phyloP scores from a whole-genome alignment of 2,797 vertebrate genomes.

The Sebastes aleutianus region DNA sequence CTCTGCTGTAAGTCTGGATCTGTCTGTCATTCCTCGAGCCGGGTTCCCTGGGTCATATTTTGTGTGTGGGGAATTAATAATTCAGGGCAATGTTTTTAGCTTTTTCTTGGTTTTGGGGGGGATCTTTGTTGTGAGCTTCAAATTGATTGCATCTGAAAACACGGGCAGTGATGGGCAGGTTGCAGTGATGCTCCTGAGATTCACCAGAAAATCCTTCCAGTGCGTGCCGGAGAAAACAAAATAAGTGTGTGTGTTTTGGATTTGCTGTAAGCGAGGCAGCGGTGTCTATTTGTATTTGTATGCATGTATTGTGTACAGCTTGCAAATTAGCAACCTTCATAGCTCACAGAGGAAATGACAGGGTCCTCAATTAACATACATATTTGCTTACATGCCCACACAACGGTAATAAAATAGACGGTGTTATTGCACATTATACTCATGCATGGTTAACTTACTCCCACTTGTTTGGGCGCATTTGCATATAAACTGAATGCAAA shows the following conservation, averaged over 20 bases:
- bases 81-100: conserved; percentile 42
- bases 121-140: conserved; percentile 31
- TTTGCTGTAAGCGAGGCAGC: neutral
- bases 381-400: conserved; percentile 37
- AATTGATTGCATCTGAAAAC: conserved; percentile 28
- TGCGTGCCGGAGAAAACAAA: neutral
- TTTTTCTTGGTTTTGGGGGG: conserved; percentile 13
- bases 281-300: neutral
- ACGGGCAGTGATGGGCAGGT: neutral
- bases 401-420: conserved; percentile 20
- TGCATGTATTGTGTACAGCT: neutral
- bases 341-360: conserved; percentile 15
- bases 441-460: conserved; percentile 27
- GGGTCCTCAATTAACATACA: conserved; percentile 35
- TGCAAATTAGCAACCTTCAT: conserved; percentile 36
- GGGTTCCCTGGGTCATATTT: conserved; percentile 39
- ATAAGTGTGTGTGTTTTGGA: neutral
- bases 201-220: conserved; percentile 15
- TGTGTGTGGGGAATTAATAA: conserved; percentile 44
- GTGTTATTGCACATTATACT: conserved; percentile 23
- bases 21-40: neutral
- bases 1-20: neutral
- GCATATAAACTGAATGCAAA: conserved; percentile 30
- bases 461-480: conserved; percentile 39
- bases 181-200: conserved; percentile 1